phyloP scores from a whole-genome alignment of 2,888 invertebrate species.

The Parnassius mnemosyne region DNA sequence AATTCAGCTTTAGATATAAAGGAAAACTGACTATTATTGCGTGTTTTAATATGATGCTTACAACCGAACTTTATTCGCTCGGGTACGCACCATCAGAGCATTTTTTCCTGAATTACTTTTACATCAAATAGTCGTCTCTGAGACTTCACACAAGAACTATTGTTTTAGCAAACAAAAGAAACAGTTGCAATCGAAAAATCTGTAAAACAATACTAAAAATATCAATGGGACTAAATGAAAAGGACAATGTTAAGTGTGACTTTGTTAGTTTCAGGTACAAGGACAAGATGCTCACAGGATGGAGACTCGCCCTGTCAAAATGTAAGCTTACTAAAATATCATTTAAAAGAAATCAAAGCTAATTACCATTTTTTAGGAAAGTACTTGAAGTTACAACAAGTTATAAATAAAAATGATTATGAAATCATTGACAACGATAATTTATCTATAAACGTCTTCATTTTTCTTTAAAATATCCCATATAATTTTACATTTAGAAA shows the following conservation, averaged over 20 bases:
- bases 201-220: background rate
- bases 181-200: slow-evolving; percentile 1
- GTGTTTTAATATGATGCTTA: background rate
- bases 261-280: slow-evolving; percentile 47
- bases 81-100: slow-evolving; percentile 28
- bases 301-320: slow-evolving; percentile 67
- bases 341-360: too few species aligned
- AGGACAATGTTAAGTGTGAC: slow-evolving; percentile 30
- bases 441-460: too few species aligned
- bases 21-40: slow-evolving; percentile 28
- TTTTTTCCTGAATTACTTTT: slow-evolving; percentile 55
- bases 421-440: too few species aligned
- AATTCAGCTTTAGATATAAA: background rate
- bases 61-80: slow-evolving; percentile 21
- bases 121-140: slow-evolving; percentile 47
- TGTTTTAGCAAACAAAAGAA: slow-evolving; percentile 20
- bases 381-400: too few species aligned
- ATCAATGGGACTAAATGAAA: slow-evolving; percentile 8
- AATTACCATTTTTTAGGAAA: too few species aligned
- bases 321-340: slow-evolving; percentile 45
- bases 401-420: too few species aligned
- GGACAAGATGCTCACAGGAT: slow-evolving; percentile 65
- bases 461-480: too few species aligned
- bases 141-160: slow-evolving; percentile 28
- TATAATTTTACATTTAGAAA: too few species aligned